phyloP scores from a whole-genome alignment of 2,113 vertebrate genomes.

The Ramphastos sulfuratus region DNA sequence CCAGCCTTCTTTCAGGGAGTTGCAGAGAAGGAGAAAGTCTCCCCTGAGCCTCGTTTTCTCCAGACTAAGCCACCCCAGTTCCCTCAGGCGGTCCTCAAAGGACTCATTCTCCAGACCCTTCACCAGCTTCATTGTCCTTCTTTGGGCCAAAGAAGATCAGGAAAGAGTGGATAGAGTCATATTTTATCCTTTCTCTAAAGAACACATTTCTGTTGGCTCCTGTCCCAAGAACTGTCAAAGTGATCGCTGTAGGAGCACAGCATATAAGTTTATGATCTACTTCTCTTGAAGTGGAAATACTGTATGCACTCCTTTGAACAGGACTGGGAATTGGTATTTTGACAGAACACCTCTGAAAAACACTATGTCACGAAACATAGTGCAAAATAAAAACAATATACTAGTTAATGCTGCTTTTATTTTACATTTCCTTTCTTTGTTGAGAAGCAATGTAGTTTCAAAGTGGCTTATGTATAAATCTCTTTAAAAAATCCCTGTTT shows the following conservation, averaged over 20 bases:
- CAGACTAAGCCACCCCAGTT: no score
- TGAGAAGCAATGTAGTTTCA: not conserved
- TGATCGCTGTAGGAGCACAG: not conserved
- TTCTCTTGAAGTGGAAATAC: slow-evolving; percentile 42
- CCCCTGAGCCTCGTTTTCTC: no score
- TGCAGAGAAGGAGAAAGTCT: no score
- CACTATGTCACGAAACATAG: not conserved
- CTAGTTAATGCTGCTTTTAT: slow-evolving; percentile 33
- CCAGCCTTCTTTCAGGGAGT: no score
- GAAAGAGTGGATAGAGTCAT: not conserved
- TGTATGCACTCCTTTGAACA: not conserved
- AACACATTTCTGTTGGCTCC: slow-evolving; percentile 16
- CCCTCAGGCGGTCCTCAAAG: no score
- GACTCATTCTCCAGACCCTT: no score
- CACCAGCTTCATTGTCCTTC: no score
- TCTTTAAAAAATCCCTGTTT: not conserved
- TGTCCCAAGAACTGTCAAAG: not conserved
- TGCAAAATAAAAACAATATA: slow-evolving; percentile 7
- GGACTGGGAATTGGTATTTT: slow-evolving; percentile 7
- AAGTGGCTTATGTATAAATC: slow-evolving; percentile 24
- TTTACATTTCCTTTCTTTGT: slow-evolving; percentile 31
- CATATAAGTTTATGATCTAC: not conserved
- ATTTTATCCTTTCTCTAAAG: not conserved
- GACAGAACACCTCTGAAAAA: slow-evolving; percentile 22
- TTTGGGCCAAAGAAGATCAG: not conserved